Percentiles rank a stretch among this genome's conserved stretches.
phyloP scores from a whole-genome alignment of 2,797 vertebrate species.

The Acomys russatus region DNA sequence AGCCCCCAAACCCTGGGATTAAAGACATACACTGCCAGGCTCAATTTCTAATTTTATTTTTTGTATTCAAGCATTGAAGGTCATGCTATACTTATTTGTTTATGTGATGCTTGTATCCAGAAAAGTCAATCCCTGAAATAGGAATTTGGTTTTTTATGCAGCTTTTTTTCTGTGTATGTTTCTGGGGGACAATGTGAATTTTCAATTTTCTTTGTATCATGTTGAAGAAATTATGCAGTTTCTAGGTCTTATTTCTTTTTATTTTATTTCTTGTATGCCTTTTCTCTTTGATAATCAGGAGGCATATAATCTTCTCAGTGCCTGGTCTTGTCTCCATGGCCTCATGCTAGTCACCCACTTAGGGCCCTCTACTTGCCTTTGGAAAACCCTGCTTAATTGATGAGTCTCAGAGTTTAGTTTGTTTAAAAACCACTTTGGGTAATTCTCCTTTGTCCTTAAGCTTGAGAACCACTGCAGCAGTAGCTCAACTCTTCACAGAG shows the following conservation, averaged over 20 bases:
- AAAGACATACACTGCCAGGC: too few relatives aligned
- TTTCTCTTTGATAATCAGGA: not conserved
- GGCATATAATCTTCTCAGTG: not conserved
- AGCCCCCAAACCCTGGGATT: too few relatives aligned
- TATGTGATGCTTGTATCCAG: not conserved
- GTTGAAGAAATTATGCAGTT: constrained; percentile 13
- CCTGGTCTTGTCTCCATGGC: not conserved
- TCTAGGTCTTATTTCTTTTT: not conserved
- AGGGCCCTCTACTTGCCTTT: not conserved
- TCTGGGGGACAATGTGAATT: not conserved
- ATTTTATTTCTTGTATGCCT: not conserved
- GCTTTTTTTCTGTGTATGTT: not conserved
- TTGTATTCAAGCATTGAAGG: not conserved
- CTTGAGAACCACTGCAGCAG: not conserved
- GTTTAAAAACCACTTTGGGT: not conserved
- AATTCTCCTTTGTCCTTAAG: not conserved
- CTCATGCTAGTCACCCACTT: not conserved
- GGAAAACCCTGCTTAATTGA: not conserved
- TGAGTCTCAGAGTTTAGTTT: not conserved
- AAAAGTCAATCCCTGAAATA: not conserved
- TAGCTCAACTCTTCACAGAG: not conserved
- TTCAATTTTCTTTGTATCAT: not conserved
- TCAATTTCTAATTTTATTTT: not conserved
- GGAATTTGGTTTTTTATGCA: not conserved
- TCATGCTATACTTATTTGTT: not conserved